phyloP scores from a whole-genome alignment of 2,113 vertebrate genomes.

The Platanista minor region DNA sequence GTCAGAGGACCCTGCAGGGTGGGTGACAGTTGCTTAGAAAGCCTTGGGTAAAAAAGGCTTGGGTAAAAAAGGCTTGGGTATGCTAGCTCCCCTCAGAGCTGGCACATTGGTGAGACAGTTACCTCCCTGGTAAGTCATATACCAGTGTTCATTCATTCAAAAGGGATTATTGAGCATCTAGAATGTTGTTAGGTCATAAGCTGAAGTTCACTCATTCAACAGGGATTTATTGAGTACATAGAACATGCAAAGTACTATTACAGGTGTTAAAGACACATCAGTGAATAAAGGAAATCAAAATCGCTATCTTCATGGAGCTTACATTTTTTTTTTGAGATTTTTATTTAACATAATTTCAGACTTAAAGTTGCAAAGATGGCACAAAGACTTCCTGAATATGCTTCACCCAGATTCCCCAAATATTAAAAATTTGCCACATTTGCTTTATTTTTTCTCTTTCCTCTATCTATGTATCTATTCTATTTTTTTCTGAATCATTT shows the following conservation, averaged over 20 bases:
- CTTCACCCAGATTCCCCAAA: not conserved
- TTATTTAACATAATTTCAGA: constrained; percentile 9
- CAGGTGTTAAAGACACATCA: not conserved
- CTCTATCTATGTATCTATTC: not conserved
- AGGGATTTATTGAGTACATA: accelerated
- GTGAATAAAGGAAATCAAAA: not conserved
- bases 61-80: not conserved
- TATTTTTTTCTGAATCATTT: not conserved
- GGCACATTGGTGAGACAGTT: not conserved
- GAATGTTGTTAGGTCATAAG: not conserved
- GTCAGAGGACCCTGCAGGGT: no score
- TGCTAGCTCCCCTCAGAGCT: not conserved
- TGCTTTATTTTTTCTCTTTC: not conserved
- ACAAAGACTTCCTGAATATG: not conserved
- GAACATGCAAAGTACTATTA: not conserved
- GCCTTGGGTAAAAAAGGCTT: not conserved
- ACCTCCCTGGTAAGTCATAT: not conserved
- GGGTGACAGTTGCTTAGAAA: not conserved
- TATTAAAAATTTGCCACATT: not conserved
- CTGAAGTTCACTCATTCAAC: not conserved
- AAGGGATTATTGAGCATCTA: not conserved
- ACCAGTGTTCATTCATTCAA: not conserved
- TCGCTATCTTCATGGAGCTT: not conserved
- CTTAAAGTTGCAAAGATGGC: not conserved
- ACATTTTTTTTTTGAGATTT: not conserved